These are phyloP conservation scores for Smittia sp. DNA, from an alignment of 2,888 invertebrate genomes.

Conservation along the genomic window DNA sequence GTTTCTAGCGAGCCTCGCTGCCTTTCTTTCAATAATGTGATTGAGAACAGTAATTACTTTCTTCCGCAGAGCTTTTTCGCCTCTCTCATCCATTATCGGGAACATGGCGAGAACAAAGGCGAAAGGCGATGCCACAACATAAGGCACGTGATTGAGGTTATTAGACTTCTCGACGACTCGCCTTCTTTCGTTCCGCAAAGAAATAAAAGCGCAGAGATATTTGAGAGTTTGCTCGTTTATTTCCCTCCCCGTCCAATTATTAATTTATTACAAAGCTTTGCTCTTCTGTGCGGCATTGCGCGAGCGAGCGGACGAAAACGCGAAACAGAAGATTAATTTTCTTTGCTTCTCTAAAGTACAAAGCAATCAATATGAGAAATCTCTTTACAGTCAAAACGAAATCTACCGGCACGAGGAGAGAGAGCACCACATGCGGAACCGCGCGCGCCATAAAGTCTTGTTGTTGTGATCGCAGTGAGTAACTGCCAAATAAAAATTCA, in stretches of 20 bases:
- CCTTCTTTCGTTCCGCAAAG: not conserved
- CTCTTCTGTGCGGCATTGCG: not conserved
- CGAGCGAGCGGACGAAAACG: not conserved
- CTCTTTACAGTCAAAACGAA: not conserved
- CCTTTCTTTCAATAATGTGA: not conserved
- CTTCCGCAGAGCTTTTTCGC: not conserved
- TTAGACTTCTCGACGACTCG: conserved; percentile 32
- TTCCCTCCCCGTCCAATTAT: not conserved
- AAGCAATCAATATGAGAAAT: not conserved
- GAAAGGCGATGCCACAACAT: not conserved
- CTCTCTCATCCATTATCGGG: not conserved
- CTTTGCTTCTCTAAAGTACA: not conserved
- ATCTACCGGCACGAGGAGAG: not conserved
- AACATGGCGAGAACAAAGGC: not conserved
- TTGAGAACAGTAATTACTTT: conserved; percentile 8
- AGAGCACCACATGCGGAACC: not conserved
- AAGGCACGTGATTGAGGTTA: conserved; percentile 34
- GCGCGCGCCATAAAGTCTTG: not conserved
- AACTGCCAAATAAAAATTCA: conserved; percentile 8
- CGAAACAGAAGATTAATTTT: not conserved
- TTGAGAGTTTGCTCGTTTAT: not conserved
- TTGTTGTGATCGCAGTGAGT: not conserved
- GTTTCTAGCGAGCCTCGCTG: not conserved
- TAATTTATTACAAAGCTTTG: conserved; percentile 8
- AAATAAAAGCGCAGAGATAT: not conserved